Conservation (phyloP, 2,113 vertebrate genomes). For the Ochotona curzoniae region DNA sequence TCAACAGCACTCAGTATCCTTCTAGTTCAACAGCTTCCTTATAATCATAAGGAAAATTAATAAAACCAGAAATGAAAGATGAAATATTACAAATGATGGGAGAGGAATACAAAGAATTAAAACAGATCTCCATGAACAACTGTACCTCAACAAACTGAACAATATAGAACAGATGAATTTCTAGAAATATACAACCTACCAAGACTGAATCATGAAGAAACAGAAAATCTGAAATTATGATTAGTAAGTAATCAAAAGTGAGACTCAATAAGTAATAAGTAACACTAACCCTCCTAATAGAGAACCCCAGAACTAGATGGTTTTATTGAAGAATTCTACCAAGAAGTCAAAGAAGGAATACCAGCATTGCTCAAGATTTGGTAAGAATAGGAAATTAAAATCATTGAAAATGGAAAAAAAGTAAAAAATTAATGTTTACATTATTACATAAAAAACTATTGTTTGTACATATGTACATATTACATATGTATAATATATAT, state of each 20-base stretch:
- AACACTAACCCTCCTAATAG: background rate
- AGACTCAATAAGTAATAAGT: background rate
- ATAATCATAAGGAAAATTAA: constrained; percentile 15
- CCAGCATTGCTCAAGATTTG: background rate
- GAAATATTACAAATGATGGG: background rate
- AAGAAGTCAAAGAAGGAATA: background rate
- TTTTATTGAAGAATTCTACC: background rate
- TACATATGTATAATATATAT: background rate
- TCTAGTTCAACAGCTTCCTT: background rate
- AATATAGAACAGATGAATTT: background rate
- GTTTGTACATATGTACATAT: too few relatives aligned
- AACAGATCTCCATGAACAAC: background rate
- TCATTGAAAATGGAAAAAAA: background rate
- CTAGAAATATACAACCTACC: background rate
- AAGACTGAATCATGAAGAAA: background rate
- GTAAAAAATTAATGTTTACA: background rate
- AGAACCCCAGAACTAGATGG: background rate
- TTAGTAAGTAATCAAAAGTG: background rate
- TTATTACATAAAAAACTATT: background rate
- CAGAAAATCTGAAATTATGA: background rate
- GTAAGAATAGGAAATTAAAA: background rate
- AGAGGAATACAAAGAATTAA: background rate
- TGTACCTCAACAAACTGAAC: background rate
- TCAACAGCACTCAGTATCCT: background rate
- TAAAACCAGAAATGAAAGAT: constrained; percentile 18